Evolutionary conservation across 1,140 invertebrate genomes (phyloP).

Genomic region (Pollicipes pollicipes): DNA sequence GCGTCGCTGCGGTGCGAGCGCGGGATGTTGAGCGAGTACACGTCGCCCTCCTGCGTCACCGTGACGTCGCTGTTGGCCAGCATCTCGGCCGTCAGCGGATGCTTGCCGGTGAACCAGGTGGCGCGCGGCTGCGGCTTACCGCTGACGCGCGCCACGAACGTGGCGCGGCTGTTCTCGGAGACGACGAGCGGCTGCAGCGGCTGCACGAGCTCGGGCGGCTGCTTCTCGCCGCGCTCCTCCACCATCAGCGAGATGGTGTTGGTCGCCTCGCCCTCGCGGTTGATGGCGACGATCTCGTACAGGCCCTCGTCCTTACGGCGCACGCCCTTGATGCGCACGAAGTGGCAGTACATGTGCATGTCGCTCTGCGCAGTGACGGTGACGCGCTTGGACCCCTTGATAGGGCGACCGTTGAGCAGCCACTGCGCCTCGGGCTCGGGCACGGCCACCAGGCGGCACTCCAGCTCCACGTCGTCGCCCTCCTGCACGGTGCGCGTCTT

Average conservation of each 20-base stretch:
- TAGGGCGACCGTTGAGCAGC: conserved; percentile 50
- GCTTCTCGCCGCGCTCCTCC: conserved; percentile 8
- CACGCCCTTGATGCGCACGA: conserved; percentile 57
- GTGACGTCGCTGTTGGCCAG: conserved; percentile 25
- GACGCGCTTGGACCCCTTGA: conserved; percentile 45
- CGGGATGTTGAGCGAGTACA: conserved; percentile 35
- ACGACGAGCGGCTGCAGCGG: conserved; percentile 57
- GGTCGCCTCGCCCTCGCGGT: conserved; percentile 71
- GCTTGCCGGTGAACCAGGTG: conserved; percentile 39
- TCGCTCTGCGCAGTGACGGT: conserved; percentile 57
- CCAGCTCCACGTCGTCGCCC: conserved; percentile 55
- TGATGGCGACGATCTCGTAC: conserved; percentile 71
- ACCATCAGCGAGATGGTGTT: conserved; percentile 58
- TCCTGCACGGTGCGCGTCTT: conserved; percentile 65
- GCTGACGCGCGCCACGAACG: conserved; percentile 53
- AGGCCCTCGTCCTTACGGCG: conserved; percentile 55
- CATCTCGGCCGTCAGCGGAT: conserved; percentile 42
- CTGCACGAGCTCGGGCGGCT: conserved; percentile 14
- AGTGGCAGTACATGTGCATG: conserved; percentile 73
- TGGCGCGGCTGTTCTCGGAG: conserved; percentile 52
- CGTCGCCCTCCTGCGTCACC: conserved; percentile 44
- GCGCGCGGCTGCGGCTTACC: conserved; percentile 62
- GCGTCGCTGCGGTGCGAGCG: conserved; percentile 39
- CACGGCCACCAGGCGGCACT: conserved; percentile 67
- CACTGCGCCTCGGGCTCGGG: conserved; percentile 76